Conservation (phyloP, 1,140 invertebrate species). For the Lordiphosa mommai region DNA sequence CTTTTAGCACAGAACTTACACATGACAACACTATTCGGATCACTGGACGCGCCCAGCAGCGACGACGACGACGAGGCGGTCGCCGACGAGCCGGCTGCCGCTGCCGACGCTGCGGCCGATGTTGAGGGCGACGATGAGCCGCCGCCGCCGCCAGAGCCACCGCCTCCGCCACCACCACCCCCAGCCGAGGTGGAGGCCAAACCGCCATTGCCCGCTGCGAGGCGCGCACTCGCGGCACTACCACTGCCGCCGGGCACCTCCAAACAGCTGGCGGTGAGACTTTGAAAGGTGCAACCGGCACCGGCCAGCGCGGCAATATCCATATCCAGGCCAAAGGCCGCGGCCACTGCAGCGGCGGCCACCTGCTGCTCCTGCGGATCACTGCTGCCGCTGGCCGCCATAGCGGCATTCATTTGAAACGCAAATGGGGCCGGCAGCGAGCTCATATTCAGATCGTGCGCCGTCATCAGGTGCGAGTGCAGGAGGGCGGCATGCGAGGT, state of each 20-base stretch:
- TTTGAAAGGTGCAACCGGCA: constrained; percentile 65
- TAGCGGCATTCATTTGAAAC: constrained; percentile 80
- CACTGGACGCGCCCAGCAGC: constrained; percentile 80
- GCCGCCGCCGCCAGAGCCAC: constrained; percentile 27
- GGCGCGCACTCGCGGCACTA: background rate
- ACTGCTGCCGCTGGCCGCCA: constrained; percentile 79
- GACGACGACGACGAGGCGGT: constrained; percentile 50
- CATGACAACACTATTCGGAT: constrained; percentile 88
- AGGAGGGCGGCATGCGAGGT: constrained; percentile 80
- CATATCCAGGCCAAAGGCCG: constrained; percentile 69
- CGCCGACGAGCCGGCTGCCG: constrained; percentile 76
- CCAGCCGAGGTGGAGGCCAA: constrained; percentile 7
- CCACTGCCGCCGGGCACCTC: constrained; percentile 19
- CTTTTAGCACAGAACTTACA: constrained; percentile 95
- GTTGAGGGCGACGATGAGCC: constrained; percentile 66
- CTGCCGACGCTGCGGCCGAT: constrained; percentile 70
- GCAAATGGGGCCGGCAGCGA: constrained; percentile 68
- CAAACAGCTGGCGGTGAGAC: constrained; percentile 48
- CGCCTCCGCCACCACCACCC: constrained; percentile 7
- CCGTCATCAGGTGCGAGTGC: constrained; percentile 69
- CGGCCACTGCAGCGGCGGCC: constrained; percentile 66
- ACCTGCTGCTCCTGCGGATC: constrained; percentile 81
- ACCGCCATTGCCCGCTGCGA: constrained; percentile 21
- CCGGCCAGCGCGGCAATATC: constrained; percentile 79
- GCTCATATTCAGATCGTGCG: constrained; percentile 80